Evolutionary conservation across 2,113 vertebrate genomes (phyloP).

Genomic region (Hippopotamus amphibius): DNA sequence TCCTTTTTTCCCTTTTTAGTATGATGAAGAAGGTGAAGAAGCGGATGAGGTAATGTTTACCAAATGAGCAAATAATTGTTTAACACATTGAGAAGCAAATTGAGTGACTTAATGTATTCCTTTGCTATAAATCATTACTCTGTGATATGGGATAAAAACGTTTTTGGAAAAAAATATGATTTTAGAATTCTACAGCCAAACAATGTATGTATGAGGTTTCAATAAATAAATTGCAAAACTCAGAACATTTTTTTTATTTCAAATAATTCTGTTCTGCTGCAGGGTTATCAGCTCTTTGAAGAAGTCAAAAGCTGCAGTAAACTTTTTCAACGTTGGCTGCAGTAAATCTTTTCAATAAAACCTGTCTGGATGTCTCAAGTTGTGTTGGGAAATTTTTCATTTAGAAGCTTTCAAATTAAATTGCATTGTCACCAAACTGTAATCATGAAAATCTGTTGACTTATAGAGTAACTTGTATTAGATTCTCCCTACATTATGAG

Average conservation of each 20-base stretch:
- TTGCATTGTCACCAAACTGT: slow-evolving; percentile 79
- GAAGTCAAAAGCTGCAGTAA: slow-evolving; percentile 86
- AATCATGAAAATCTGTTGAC: slow-evolving; percentile 80
- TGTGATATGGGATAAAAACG: slow-evolving; percentile 71
- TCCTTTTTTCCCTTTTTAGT: slow-evolving; percentile 87
- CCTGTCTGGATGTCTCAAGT: slow-evolving; percentile 83
- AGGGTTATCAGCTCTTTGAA: slow-evolving; percentile 86
- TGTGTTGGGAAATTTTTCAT: slow-evolving; percentile 84
- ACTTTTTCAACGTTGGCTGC: slow-evolving; percentile 85
- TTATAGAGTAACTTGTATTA: slow-evolving; percentile 78
- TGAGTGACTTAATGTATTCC: slow-evolving; percentile 74
- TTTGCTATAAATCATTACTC: slow-evolving; percentile 75
- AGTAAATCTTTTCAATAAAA: slow-evolving; percentile 85
- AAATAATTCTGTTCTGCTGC: slow-evolving; percentile 85
- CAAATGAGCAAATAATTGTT: slow-evolving; percentile 74
- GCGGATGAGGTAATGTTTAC: slow-evolving; percentile 95
- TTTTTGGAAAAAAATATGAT: slow-evolving; percentile 63
- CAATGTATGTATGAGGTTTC: slow-evolving; percentile 83
- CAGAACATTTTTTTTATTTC: slow-evolving; percentile 85
- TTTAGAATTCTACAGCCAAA: slow-evolving; percentile 80
- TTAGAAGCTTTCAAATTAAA: slow-evolving; percentile 82
- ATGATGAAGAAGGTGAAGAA: slow-evolving; percentile 99
- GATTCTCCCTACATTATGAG: slow-evolving; percentile 75
- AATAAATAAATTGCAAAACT: slow-evolving; percentile 84
- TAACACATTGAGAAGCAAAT: slow-evolving; percentile 70